phyloP scores from a whole-genome alignment of 2,113 vertebrate genomes.

The Solea senegalensis region DNA sequence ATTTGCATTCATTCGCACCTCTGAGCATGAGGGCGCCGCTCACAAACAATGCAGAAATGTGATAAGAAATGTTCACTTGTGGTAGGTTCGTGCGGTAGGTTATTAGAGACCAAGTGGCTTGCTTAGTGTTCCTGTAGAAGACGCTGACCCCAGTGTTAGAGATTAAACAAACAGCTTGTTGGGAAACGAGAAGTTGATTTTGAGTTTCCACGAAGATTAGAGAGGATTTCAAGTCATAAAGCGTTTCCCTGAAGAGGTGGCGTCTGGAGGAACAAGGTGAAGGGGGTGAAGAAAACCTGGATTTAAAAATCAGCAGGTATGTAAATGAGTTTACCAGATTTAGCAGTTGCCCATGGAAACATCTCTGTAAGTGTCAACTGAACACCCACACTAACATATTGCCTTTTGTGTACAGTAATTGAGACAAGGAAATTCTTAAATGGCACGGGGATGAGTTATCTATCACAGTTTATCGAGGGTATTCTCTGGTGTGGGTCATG shows the following conservation, averaged over 20 bases:
- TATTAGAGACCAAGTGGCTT: too few relatives aligned
- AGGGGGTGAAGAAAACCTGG: constrained; percentile 38
- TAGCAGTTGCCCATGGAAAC: constrained; percentile 47
- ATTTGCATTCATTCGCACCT: constrained; percentile 49
- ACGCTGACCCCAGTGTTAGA: constrained; percentile 24
- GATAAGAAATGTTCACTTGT: constrained; percentile 51
- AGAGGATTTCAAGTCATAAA: constrained; percentile 71
- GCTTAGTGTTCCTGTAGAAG: constrained; percentile 24
- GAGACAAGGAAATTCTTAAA: constrained; percentile 23
- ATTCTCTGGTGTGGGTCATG: constrained; percentile 8
- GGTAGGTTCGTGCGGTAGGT: constrained; percentile 10
- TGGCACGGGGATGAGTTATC: constrained; percentile 10
- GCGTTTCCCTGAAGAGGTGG: constrained; percentile 55
- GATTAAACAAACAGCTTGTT: constrained; percentile 70
- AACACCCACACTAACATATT: constrained; percentile 35
- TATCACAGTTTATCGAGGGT: constrained; percentile 17
- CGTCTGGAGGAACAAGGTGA: constrained; percentile 24
- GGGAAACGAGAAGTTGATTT: constrained; percentile 70
- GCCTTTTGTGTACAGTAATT: constrained; percentile 15
- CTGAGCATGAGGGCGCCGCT: constrained; percentile 50
- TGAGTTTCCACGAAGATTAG: constrained; percentile 79
- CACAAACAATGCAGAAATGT: constrained; percentile 51
- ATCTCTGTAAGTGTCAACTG: constrained; percentile 40
- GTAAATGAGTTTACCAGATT: constrained; percentile 64
- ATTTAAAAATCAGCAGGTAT: constrained; percentile 62